Conservation (phyloP, 2,797 vertebrate genomes). For the Sphenopsis melanotis region DNA sequence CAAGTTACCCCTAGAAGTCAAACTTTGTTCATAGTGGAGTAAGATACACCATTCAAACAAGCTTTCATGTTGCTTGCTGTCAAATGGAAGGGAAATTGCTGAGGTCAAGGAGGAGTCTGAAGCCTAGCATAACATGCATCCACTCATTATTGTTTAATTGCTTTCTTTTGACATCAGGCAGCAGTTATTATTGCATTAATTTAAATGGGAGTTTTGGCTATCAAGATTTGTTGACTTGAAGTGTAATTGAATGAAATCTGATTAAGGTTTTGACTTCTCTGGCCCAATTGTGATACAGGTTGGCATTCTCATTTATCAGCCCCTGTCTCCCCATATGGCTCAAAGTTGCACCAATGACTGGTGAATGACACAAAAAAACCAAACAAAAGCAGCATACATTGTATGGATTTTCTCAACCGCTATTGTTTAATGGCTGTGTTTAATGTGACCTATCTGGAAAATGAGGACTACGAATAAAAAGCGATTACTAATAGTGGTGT, state of each 20-base stretch:
- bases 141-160: conserved; percentile 84
- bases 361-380: conserved; percentile 73
- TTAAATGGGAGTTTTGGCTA: conserved; percentile 81
- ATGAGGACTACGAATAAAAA: conserved; percentile 86
- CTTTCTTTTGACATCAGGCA: conserved; percentile 77
- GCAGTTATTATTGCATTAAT: conserved; percentile 81
- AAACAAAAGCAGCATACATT: conserved; percentile 84
- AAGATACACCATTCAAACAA: conserved; percentile 77
- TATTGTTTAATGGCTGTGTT: conserved; percentile 95
- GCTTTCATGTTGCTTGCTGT: conserved; percentile 82
- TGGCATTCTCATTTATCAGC: conserved; percentile 76
- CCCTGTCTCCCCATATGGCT: conserved; percentile 77
- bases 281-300: conserved; percentile 77
- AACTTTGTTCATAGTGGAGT: conserved; percentile 55
- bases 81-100: conserved; percentile 80
- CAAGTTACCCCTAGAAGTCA: conserved; percentile 39
- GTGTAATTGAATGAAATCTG: conserved; percentile 77
- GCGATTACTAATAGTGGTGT: conserved; percentile 84
- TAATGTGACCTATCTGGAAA: conserved; percentile 92
- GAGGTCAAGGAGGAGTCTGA: conserved; percentile 81
- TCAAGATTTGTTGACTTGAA: conserved; percentile 79
- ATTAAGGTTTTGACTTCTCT: conserved; percentile 72
- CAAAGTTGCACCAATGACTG: conserved; percentile 81
- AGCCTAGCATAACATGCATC: conserved; percentile 74
- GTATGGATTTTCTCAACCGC: conserved; percentile 90